These are phyloP conservation scores for Cydia strobilella DNA, from an alignment of 1,140 invertebrate species.

Conservation along the genomic window DNA sequence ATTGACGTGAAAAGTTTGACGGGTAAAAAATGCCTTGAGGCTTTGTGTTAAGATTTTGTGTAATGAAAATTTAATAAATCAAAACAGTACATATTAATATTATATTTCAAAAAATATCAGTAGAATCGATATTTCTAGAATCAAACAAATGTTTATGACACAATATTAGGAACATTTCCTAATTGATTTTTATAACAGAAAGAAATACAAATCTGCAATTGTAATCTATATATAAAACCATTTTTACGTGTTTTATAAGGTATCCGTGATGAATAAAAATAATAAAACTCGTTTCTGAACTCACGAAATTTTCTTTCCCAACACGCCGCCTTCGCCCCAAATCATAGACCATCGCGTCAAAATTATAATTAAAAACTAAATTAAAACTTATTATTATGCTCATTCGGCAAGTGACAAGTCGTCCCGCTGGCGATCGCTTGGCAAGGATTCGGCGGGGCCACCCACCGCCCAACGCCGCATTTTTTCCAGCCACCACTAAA, in stretches of 20 bases:
- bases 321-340: background rate
- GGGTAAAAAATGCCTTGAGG: too few species aligned
- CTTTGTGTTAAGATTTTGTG: too few species aligned
- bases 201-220: too few species aligned
- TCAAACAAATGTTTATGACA: too few species aligned
- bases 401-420: conserved; percentile 79
- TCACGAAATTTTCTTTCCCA: background rate
- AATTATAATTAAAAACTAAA: conserved; percentile 62
- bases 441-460: conserved; percentile 74
- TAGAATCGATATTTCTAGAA: too few species aligned
- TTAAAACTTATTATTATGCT: conserved; percentile 77
- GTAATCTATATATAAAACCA: too few species aligned
- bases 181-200: too few species aligned
- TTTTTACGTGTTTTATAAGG: background rate
- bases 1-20: too few species aligned
- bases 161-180: too few species aligned
- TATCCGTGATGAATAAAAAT: background rate
- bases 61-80: too few species aligned
- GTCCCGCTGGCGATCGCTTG: conserved; percentile 72
- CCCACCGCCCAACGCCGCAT: conserved; percentile 49
- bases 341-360: background rate
- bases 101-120: too few species aligned
- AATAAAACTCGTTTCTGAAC: background rate
- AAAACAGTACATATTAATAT: too few species aligned
- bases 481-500: conserved; percentile 77